Conservation (phyloP, 1,140 invertebrate genomes). For the Colletes gigas region DNA sequence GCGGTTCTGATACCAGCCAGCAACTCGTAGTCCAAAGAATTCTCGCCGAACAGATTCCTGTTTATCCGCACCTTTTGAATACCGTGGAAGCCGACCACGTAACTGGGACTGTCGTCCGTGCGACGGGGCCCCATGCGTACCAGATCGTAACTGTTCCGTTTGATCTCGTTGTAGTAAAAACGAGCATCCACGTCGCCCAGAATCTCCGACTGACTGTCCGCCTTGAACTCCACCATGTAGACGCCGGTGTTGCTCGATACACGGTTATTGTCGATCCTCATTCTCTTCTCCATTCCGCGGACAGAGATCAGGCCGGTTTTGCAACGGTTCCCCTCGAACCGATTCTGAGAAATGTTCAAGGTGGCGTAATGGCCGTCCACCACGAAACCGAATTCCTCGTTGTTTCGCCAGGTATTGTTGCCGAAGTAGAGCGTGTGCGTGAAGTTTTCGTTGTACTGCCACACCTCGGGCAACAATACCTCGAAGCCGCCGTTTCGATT, state of each 20-base stretch:
- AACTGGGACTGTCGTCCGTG: constrained; percentile 85
- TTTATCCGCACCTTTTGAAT: constrained; percentile 96
- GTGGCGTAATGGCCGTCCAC: constrained; percentile 95
- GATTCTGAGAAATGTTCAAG: constrained; percentile 91
- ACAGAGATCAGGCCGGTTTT: constrained; percentile 91
- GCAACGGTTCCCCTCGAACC: constrained; percentile 93
- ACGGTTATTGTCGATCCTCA: constrained; percentile 89
- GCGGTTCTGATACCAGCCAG: constrained; percentile 95
- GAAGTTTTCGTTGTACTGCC: constrained; percentile 97
- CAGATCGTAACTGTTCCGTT: constrained; percentile 83
- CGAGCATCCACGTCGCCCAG: constrained; percentile 90
- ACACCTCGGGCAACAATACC: constrained; percentile 93
- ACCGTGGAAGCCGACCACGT: constrained; percentile 95
- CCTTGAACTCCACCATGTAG: constrained; percentile 94
- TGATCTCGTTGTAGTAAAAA: constrained; percentile 91
- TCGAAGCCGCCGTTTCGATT: constrained; percentile 93
- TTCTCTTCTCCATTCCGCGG: constrained; percentile 97
- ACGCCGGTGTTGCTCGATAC: constrained; percentile 91
- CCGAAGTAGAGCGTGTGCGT: constrained; percentile 93
- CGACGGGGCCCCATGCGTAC: constrained; percentile 74
- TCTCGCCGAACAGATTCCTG: constrained; percentile 94
- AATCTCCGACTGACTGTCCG: constrained; percentile 96
- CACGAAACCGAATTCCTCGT: constrained; percentile 91
- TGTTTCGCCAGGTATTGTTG: constrained; percentile 93
- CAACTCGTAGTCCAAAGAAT: constrained; percentile 94